Evolutionary conservation across 1,140 invertebrate genomes (phyloP), one percentile per base, ranked within the genome.

Genomic region (Drosophila seguyi): DNA sequence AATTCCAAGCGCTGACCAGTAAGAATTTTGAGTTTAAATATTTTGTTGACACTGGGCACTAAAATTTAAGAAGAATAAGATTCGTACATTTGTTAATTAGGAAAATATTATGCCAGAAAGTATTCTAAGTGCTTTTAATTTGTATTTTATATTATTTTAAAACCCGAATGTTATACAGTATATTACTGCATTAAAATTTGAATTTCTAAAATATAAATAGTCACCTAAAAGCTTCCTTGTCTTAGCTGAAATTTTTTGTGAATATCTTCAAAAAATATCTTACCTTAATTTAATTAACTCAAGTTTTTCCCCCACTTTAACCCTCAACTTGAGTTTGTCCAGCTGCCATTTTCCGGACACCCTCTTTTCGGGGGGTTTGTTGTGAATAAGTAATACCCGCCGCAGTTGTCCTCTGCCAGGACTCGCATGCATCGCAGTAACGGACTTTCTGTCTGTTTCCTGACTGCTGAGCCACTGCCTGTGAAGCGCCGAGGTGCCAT

Each of bases 371-470:
- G n/a, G 31, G 68, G 48, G 56, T 63, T 56, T 65, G 36, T 53
- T 75, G 79, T 86, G 71, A 86, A 86, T 86, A 82, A 82, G 87
- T 81, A 56, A 86, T 86, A 87, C 81, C 79, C 74, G 57, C 68
- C 53, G 48, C 53, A 50, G 60, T 58, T 67, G 65, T 63, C 63
- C 41, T 50, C 55, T 61, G 48, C 55, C 66, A 76, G 75, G 72
- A 68, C 67, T 84, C 72, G 59, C 72, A 72, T 72, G 71, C 75
- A 86, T 69, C 56, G n/a, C 60, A 62, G 67, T 52, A 61, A 66
- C 41, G 53, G 63, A 59, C 81, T 60, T 29, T 50, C 42, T 68
- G 52, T 58, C 73, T 45, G 50, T 59, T 60, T 18, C 34, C 52
- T 53, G 75, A 86, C 75, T 81, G 75, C 82, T 42, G 42, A 38